Conservation (phyloP, 2,797 vertebrate species). For the Danio jaintianensis region DNA sequence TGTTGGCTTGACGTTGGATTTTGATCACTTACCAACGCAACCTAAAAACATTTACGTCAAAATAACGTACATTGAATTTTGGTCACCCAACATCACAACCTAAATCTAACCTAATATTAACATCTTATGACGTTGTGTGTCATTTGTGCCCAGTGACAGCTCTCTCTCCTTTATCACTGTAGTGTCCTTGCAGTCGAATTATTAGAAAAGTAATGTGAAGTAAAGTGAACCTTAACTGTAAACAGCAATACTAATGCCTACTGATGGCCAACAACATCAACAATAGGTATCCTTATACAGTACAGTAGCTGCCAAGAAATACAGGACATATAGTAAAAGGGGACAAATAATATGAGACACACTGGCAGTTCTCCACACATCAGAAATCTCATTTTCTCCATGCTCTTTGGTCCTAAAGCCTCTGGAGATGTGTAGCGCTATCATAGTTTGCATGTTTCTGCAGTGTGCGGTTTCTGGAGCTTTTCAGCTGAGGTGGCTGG, state of each 20-base stretch:
- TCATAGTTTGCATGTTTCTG: constrained; percentile 64
- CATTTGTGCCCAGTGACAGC: too few relatives aligned
- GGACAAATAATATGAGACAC: constrained; percentile 72
- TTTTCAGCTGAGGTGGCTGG: constrained; percentile 67
- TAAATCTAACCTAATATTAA: too few relatives aligned
- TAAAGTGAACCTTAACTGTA: constrained; percentile 63
- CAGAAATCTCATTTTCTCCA: constrained; percentile 55
- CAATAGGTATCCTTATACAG: constrained; percentile 59
- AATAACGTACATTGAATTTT: too few relatives aligned
- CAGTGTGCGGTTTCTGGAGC: constrained; percentile 71
- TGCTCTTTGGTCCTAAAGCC: constrained; percentile 64
- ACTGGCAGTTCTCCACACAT: constrained; percentile 59
- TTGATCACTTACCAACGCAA: too few relatives aligned
- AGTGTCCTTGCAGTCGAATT: too few relatives aligned
- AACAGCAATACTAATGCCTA: constrained; percentile 57
- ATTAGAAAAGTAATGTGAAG: too few relatives aligned
- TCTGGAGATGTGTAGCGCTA: constrained; percentile 69
- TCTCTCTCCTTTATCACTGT: too few relatives aligned
- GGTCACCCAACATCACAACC: too few relatives aligned
- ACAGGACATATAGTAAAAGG: constrained; percentile 69
- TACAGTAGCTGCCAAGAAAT: constrained; percentile 56
- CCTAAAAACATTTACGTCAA: too few relatives aligned
- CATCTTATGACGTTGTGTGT: too few relatives aligned
- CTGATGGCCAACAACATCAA: constrained; percentile 55
- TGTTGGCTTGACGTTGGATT: too few relatives aligned